Conservation (phyloP, 2,113 vertebrate genomes). For the Dissostichus mawsoni region DNA sequence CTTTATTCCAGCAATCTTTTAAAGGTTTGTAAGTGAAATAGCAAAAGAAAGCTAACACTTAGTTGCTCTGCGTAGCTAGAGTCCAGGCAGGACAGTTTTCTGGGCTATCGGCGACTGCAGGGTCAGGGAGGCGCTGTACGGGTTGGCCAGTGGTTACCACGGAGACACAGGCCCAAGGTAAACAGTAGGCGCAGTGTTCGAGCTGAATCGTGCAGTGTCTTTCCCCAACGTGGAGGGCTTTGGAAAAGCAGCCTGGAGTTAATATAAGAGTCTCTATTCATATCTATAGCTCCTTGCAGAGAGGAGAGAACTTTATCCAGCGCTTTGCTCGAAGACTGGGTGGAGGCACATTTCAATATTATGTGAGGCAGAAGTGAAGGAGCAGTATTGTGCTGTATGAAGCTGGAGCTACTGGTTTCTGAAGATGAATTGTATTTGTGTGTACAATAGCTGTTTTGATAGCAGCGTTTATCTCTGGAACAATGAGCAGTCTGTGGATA, state of each 20-base stretch:
- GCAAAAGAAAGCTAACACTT: no score
- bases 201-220: conserved; percentile 83
- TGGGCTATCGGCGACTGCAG: conserved; percentile 32
- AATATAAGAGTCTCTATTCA: conserved; percentile 76
- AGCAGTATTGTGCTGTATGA: conserved; percentile 43
- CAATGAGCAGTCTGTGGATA: conserved; percentile 64
- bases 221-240: conserved; percentile 55
- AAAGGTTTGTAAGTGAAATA: no score
- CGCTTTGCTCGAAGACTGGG: conserved; percentile 14
- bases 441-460: conserved; percentile 63
- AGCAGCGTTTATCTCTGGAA: conserved; percentile 39
- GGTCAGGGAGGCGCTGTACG: conserved; percentile 28
- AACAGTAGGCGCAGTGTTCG: conserved; percentile 85
- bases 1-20: no score
- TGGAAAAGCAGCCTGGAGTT: conserved; percentile 66
- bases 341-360: conserved; percentile 57
- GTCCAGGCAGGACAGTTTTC: conserved; percentile 20
- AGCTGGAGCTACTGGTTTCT: conserved; percentile 38
- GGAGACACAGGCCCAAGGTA: conserved; percentile 75
- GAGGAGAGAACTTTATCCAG: conserved; percentile 60
- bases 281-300: conserved; percentile 50
- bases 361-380: conserved; percentile 48
- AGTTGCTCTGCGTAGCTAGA: not conserved
- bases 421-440: conserved; percentile 43
- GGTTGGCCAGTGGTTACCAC: conserved; percentile 66